Conservation (phyloP, 2,888 invertebrate species). For the Octodonta nipae region DNA sequence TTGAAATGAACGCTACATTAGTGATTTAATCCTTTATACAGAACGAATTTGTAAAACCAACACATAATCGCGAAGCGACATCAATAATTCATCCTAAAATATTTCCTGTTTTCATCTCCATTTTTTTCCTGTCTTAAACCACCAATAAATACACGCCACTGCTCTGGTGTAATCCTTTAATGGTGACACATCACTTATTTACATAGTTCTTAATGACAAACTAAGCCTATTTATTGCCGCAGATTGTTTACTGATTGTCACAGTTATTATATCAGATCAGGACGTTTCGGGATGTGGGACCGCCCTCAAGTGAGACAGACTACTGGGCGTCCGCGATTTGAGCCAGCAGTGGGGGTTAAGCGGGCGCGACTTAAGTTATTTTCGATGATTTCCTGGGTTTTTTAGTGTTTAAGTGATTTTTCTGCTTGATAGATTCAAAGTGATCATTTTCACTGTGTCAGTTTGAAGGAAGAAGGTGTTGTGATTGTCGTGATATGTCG, state of each 20-base stretch:
- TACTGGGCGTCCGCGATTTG: slow-evolving; percentile 15
- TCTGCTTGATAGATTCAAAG: too few species aligned
- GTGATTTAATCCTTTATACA: too few species aligned
- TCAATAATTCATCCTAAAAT: too few species aligned
- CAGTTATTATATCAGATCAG: slow-evolving; percentile 23
- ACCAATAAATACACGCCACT: slow-evolving; percentile 8
- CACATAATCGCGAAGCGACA: too few species aligned
- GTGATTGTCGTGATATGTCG: too few species aligned
- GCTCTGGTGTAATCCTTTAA: slow-evolving; percentile 27
- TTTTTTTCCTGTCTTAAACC: slow-evolving; percentile 6
- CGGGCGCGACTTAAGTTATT: slow-evolving; percentile 7
- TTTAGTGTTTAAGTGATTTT: too few species aligned
- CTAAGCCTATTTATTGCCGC: slow-evolving; percentile 28
- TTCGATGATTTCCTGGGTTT: slow-evolving; percentile 6
- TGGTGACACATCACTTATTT: slow-evolving; percentile 33
- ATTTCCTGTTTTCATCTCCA: too few species aligned
- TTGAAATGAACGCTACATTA: too few species aligned
- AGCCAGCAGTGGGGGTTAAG: slow-evolving; percentile 2
- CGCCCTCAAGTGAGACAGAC: slow-evolving; percentile 18
- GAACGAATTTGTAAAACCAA: too few species aligned
- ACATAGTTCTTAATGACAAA: slow-evolving; percentile 26
- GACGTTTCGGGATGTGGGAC: slow-evolving; percentile 22
- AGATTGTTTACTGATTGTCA: slow-evolving; percentile 34
- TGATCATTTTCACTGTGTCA: too few species aligned
- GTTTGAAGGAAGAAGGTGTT: too few species aligned